These are phyloP conservation scores for Trisateles emortualis DNA, from an alignment of 2,888 invertebrate genomes.

Conservation along the genomic window DNA sequence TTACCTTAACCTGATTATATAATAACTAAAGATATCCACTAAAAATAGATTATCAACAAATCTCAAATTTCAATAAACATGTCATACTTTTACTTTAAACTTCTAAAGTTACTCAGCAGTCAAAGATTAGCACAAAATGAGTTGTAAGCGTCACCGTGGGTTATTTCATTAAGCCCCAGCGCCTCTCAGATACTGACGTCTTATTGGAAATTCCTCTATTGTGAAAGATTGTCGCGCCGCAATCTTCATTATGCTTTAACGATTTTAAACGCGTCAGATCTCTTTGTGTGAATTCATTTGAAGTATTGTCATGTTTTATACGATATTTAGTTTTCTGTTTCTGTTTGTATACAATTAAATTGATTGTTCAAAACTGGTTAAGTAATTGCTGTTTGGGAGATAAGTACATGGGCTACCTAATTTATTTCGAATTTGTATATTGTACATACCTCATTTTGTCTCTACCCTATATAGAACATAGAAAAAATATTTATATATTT, in stretches of 20 bases:
- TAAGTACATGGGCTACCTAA: too few relatives aligned
- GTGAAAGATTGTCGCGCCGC: conserved; percentile 39
- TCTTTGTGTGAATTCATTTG: conserved; percentile 18
- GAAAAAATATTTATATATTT: too few relatives aligned
- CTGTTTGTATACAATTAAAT: neutral
- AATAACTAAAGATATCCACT: too few relatives aligned
- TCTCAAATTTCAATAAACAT: too few relatives aligned
- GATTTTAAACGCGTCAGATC: conserved; percentile 30
- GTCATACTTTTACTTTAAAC: too few relatives aligned
- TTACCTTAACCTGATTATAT: too few relatives aligned
- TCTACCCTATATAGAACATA: too few relatives aligned
- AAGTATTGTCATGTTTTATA: conserved; percentile 15
- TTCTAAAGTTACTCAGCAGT: neutral
- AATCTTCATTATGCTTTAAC: conserved; percentile 43
- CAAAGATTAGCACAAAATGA: neutral
- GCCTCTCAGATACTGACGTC: conserved; percentile 10
- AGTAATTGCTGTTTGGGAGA: too few relatives aligned
- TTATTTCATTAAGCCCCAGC: conserved; percentile 43
- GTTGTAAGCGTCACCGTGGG: conserved; percentile 15
- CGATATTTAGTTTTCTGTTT: conserved; percentile 15
- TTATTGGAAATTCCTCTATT: conserved; percentile 51
- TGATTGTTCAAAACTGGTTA: neutral
- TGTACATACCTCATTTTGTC: too few relatives aligned
- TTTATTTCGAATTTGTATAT: too few relatives aligned
- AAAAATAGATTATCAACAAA: too few relatives aligned